Conservation (phyloP, 2,797 vertebrate species). For the Melanotaenia parkinsoni region DNA sequence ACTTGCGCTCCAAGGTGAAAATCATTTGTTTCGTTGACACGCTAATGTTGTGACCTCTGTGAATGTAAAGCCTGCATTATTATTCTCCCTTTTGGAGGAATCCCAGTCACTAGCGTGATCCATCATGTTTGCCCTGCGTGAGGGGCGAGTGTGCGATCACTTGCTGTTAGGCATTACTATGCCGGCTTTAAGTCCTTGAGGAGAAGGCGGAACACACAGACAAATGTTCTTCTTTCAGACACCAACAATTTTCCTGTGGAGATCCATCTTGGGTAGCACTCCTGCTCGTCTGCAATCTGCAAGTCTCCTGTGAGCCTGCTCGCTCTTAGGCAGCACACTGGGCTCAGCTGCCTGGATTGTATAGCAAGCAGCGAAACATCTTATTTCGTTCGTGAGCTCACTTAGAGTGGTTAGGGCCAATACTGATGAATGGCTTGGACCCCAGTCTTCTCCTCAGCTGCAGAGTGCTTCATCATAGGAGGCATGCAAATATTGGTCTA, state of each 20-base stretch:
- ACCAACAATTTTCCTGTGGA: conserved; percentile 37
- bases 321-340: conserved; percentile 17
- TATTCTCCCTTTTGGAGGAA: conserved; percentile 55
- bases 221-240: conserved; percentile 43
- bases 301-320: conserved; percentile 54
- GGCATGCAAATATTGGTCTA: conserved; percentile 34
- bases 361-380: conserved; percentile 36
- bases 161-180: conserved; percentile 43
- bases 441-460: conserved; percentile 28
- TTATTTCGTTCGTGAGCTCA: conserved; percentile 36
- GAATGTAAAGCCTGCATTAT: conserved; percentile 64
- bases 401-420: conserved; percentile 33
- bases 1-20: conserved; percentile 65
- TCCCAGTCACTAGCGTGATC: conserved; percentile 51
- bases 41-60: conserved; percentile 63
- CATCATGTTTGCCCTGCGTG: conserved; percentile 59
- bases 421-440: conserved; percentile 35
- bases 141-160: conserved; percentile 28
- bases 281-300: conserved; percentile 33
- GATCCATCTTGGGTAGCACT: conserved; percentile 43
- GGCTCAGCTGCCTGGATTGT: conserved; percentile 36
- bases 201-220: conserved; percentile 43
- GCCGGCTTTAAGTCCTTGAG: conserved; percentile 54
- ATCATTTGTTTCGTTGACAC: conserved; percentile 69
- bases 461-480: conserved; percentile 32